phyloP scores from a whole-genome alignment of 2,797 vertebrate species.

The Notolepis coatsorum region DNA sequence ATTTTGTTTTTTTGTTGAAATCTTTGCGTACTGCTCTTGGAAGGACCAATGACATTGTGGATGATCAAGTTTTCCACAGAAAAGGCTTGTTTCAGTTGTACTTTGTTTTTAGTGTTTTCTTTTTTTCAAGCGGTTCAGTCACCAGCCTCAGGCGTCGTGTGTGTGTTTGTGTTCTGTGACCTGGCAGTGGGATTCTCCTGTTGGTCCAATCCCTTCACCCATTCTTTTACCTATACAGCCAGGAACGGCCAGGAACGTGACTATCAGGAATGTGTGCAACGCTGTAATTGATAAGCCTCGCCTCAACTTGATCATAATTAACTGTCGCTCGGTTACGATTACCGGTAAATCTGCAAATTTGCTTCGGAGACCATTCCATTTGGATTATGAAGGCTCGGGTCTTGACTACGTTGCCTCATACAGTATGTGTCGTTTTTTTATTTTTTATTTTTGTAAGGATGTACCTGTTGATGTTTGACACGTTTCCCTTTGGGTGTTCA shows the following conservation, averaged over 20 bases:
- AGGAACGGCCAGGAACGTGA: background rate
- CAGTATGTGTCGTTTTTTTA: constrained; percentile 52
- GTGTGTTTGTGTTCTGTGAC: constrained; percentile 25
- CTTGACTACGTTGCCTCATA: no score
- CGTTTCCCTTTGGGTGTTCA: background rate
- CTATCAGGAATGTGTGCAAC: constrained; percentile 4
- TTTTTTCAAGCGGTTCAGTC: constrained; percentile 11
- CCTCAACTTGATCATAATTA: constrained; percentile 31
- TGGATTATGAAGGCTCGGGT: constrained; percentile 35
- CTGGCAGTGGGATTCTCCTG: constrained; percentile 33
- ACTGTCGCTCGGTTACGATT: constrained; percentile 26
- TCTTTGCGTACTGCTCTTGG: constrained; percentile 20
- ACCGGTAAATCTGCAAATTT: constrained; percentile 41
- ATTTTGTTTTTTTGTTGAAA: background rate
- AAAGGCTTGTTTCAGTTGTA: background rate
- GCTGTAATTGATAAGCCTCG: constrained; percentile 11
- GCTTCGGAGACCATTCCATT: constrained; percentile 35
- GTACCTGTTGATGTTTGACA: constrained; percentile 42
- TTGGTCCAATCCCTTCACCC: background rate
- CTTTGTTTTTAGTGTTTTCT: constrained; percentile 24
- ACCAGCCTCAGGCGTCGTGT: constrained; percentile 27
- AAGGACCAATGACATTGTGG: constrained; percentile 31
- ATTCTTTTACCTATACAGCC: constrained; percentile 9
- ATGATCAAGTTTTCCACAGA: constrained; percentile 24
- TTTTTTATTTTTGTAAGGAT: constrained; percentile 32